Percentiles rank a stretch among this genome's conserved stretches.
Evolutionary conservation across 2,888 invertebrate genomes (phyloP).

Genomic region (Achlya flavicornis): DNA sequence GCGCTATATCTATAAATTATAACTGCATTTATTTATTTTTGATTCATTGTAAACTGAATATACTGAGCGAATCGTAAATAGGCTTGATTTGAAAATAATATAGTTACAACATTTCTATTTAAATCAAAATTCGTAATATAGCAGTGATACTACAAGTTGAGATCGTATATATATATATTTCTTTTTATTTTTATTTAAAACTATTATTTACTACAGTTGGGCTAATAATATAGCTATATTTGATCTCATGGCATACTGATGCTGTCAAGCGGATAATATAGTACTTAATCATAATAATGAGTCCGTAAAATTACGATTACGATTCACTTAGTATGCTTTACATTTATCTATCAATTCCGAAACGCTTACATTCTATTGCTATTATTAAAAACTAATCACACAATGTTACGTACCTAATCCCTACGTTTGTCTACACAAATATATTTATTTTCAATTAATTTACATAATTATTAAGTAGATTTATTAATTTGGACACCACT

Average conservation of each 20-base stretch:
- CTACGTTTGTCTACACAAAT: neutral
- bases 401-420: neutral
- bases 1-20: conserved; percentile 28
- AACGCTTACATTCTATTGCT: neutral
- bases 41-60: conserved; percentile 14
- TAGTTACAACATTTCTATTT: no score
- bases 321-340: neutral
- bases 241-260: neutral
- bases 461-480: neutral
- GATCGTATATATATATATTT: neutral
- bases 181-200: neutral
- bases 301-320: neutral
- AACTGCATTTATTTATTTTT: conserved; percentile 21
- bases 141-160: neutral
- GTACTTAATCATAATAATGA: neutral
- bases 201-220: neutral
- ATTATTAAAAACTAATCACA: neutral
- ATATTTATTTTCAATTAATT: neutral
- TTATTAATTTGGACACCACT: conserved; percentile 4
- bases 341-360: neutral
- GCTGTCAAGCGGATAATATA: neutral
- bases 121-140: neutral
- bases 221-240: neutral
- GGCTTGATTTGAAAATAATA: no score
- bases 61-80: conserved; percentile 4